Conservation (phyloP, 2,888 invertebrate species). For the Hedychridium roseum region DNA sequence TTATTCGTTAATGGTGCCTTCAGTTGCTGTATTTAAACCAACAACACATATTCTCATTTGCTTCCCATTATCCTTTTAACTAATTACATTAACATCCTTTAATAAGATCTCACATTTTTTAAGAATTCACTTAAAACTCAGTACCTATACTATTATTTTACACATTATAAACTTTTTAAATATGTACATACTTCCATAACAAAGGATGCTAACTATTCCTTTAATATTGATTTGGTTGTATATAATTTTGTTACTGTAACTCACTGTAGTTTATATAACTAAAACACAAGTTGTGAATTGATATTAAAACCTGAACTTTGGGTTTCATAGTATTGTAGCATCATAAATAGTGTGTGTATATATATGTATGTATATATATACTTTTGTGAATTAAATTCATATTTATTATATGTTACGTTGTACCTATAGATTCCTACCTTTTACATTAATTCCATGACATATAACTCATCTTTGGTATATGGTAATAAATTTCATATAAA, state of each 20-base stretch:
- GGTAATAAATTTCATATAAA: constrained; percentile 54
- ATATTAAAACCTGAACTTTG: too few relatives aligned
- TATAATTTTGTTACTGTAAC: too few relatives aligned
- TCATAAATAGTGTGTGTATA: neutral
- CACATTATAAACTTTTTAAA: constrained; percentile 12
- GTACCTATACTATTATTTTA: constrained; percentile 16
- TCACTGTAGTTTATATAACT: too few relatives aligned
- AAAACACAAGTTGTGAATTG: too few relatives aligned
- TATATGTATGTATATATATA: neutral
- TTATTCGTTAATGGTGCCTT: too few relatives aligned
- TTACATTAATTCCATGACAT: constrained; percentile 55
- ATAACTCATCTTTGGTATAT: constrained; percentile 62
- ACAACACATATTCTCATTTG: too few relatives aligned
- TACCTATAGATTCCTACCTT: constrained; percentile 45
- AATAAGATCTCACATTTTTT: too few relatives aligned
- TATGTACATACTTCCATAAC: constrained; percentile 23
- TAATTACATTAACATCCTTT: too few relatives aligned
- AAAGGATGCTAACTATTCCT: constrained; percentile 23
- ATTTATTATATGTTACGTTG: constrained; percentile 20
- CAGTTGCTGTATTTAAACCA: too few relatives aligned
- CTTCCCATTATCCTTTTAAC: too few relatives aligned
- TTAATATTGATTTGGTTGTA: too few relatives aligned
- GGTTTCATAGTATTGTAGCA: neutral
- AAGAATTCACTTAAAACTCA: constrained; percentile 9
- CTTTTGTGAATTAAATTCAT: neutral